A percentile compares a stretch with the other conserved stretches of the same genome.
These are phyloP conservation scores for Aegithalos caudatus DNA, from an alignment of 2,113 vertebrate genomes.

Conservation along the genomic window DNA sequence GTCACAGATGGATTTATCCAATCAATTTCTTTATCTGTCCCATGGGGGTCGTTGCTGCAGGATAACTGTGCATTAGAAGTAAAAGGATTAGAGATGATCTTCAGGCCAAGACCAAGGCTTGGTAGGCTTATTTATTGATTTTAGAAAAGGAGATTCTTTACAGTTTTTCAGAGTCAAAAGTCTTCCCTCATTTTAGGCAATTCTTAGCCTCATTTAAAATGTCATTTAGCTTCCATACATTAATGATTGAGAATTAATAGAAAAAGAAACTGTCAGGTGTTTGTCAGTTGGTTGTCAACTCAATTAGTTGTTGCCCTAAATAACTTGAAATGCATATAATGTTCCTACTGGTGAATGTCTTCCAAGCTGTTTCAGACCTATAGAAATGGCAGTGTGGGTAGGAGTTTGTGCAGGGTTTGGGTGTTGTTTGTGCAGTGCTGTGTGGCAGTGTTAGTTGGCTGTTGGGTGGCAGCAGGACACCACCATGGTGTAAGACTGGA, in stretches of 20 bases:
- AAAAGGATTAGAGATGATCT: slow-evolving; percentile 90
- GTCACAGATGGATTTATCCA: slow-evolving; percentile 95
- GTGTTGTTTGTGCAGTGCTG: background rate
- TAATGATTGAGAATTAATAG: background rate
- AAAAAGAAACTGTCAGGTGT: background rate
- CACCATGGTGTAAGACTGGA: background rate
- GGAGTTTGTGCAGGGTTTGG: background rate
- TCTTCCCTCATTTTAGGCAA: background rate
- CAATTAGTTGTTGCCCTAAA: background rate
- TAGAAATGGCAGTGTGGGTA: background rate
- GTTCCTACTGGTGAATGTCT: background rate
- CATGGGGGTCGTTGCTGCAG: slow-evolving; percentile 92
- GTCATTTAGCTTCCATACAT: background rate
- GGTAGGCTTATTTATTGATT: slow-evolving; percentile 74
- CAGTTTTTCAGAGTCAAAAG: background rate
- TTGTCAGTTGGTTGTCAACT: background rate
- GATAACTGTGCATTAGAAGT: slow-evolving; percentile 95
- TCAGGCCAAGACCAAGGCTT: slow-evolving; percentile 89
- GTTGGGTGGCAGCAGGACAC: background rate
- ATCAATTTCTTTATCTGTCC: slow-evolving; percentile 90
- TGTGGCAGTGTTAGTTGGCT: background rate
- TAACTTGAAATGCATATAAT: background rate
- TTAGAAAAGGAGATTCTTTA: background rate
- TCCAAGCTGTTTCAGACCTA: background rate
- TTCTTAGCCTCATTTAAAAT: background rate